Evolutionary conservation across 92 coral and sea anemone species (phyloP), one percentile per base, ranked within the genome.

Genomic region (Phenganax subtilis): DNA sequence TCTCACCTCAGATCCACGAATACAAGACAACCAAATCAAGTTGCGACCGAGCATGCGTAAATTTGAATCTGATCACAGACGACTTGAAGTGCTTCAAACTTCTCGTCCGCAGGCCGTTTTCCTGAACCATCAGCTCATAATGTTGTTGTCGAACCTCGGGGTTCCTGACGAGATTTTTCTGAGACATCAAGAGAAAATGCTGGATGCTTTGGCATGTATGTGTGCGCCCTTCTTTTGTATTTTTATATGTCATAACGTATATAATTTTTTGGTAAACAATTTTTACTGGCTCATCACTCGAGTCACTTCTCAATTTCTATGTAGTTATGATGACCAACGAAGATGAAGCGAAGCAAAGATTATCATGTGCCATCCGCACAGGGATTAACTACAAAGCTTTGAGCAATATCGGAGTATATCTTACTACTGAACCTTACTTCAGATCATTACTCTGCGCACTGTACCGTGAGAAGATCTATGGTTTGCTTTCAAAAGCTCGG

Each of bases 121-220:
- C 76, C 88, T 93, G n/a, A 93, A 93, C 74, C 96, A 96, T 29
- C 97, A 93, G 84, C 89, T 96, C 82, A 89, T 93, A 71, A 91
- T 88, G 57, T 92, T 93, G 8, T 85, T 93, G 84, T 89, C 89
- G 56, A 96, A 96, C 28, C 89, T 93, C 30, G 93, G 91, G 0
- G 97, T 93, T 63, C 91, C 93, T 29, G 97, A 93, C 62, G 92
- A 91, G 11, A 74, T 85, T 5, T 91, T 93, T 57, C 88, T 93
- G 57, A 77, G 86, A 44, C 87, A 91, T 3, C 97, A 93, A 82
- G 96, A 93, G 80, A 91, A 86, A 54, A 93, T 93, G 97, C 93
- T 93, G 29, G 90, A 88, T 81, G 82, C 87, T 57, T 92, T 93
- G 51, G 97, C 97, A 47, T 88, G 83, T 79, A 64, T 17, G 83